Base-by-base conservation (phyloP, 2,888 invertebrate species). In the Operophtera brumata region DNA sequence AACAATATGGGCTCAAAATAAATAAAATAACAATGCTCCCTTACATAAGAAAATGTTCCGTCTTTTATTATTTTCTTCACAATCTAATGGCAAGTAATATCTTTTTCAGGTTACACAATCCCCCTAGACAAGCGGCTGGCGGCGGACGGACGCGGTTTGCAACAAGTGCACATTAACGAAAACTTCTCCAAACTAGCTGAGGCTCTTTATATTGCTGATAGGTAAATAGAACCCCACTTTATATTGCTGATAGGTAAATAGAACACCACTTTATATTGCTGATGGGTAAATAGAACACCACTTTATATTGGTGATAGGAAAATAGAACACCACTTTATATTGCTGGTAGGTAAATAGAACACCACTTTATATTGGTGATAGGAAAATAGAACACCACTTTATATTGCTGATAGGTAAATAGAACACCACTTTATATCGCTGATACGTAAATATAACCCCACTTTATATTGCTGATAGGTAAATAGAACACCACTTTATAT, bases 151-250 rank as follows among this genome's bases (percentile, higher is more conserved):
- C 92, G 99, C 44, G 99, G 99, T 0, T 89, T 99, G 1, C 99
- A 99, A 75, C 97, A 97, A 75, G 95, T 97, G 2, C 99, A 99
- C 80, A 98, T 99, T 53, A 99, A 99, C 80, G 99, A 99, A 80
- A 99, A 99, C 83, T 99, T 99, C 86, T 98, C 99, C 0, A 99
- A 99, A 79, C 91, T 99, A 51, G 97, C 99, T 0, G 99, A 99
- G 80, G 97, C 99, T 0, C 86, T 99, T 45, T 99, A 99, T 78
- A 99, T 99, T 68, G 99, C 99, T 1, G 99, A 99, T 79, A 86
- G 59, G 59, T 59, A 43, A 44, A 13, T 37, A 35, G 26, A 1
- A 11, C 2, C 0, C 7, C 30, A 8, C 8, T 9, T 30, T 20
- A 20, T 20, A 20, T 20, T 20, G 20, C 20, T 20, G 20, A 20